A percentile compares a stretch with the other conserved stretches of the same genome.
Evolutionary conservation across 1,140 invertebrate species (phyloP).

Genomic region (Mya arenaria): DNA sequence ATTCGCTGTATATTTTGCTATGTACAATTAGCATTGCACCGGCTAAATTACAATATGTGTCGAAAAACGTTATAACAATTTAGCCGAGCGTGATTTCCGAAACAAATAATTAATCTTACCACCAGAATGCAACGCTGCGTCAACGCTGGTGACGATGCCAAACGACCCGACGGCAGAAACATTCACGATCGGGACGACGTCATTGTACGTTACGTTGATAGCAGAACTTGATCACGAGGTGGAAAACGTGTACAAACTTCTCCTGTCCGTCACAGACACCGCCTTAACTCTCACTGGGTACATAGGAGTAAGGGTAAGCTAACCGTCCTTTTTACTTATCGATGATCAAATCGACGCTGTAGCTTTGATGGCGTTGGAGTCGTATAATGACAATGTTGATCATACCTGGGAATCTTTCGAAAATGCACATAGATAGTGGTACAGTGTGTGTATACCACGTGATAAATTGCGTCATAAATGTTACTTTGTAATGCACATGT

Average conservation of each 20-base stretch:
- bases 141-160: slow-evolving; percentile 20
- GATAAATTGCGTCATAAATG: too few species aligned
- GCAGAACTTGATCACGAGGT: slow-evolving; percentile 29
- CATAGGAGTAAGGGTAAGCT: slow-evolving; percentile 18
- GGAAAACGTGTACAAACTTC: slow-evolving; percentile 5
- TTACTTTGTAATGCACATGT: too few species aligned
- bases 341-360: too few species aligned
- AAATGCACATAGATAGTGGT: too few species aligned
- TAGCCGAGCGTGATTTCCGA: not conserved
- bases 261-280: not conserved
- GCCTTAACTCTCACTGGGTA: slow-evolving; percentile 15
- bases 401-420: too few species aligned
- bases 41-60: not conserved
- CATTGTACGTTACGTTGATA: not conserved
- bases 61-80: not conserved
- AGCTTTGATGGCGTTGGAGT: too few species aligned
- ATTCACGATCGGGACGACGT: slow-evolving; percentile 8
- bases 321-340: too few species aligned
- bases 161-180: not conserved
- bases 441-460: too few species aligned
- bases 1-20: too few species aligned
- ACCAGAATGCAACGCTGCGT: slow-evolving; percentile 18
- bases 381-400: too few species aligned
- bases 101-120: not conserved
- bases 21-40: too few species aligned